A percentile compares a stretch with the other conserved stretches of the same genome.
Evolutionary conservation across 2,113 vertebrate species (phyloP).

Genomic region (Taxidea taxus): DNA sequence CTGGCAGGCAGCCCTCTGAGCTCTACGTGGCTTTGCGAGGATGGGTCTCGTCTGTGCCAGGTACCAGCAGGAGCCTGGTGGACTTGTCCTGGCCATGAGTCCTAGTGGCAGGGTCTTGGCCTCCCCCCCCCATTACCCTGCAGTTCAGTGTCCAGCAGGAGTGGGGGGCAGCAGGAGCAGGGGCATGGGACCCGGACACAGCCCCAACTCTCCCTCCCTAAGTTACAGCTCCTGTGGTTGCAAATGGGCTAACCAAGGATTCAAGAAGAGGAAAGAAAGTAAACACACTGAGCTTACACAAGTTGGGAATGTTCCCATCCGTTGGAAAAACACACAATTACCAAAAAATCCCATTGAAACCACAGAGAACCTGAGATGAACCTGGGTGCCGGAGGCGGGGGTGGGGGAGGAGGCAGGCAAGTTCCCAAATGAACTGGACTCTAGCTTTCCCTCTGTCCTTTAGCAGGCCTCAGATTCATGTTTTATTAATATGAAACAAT

Average conservation of each 20-base stretch:
- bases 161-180: neutral
- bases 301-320: neutral
- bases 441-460: neutral
- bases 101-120: neutral
- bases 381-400: neutral
- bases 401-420: neutral
- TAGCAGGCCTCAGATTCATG: neutral
- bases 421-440: neutral
- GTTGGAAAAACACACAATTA: neutral
- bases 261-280: neutral
- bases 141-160: neutral
- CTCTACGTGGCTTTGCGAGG: neutral
- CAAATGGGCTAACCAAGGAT: neutral
- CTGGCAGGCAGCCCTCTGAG: neutral
- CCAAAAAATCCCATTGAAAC: neutral
- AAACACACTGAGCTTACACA: neutral
- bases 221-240: neutral
- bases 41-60: neutral
- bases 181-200: neutral
- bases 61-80: neutral
- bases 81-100: neutral
- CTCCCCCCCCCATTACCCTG: neutral
- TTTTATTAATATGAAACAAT: constrained; percentile 38
- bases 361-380: neutral
- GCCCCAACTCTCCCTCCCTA: neutral